These are phyloP conservation scores for Ploceus nigricollis DNA, from an alignment of 2,113 vertebrate species.

Conservation along the genomic window DNA sequence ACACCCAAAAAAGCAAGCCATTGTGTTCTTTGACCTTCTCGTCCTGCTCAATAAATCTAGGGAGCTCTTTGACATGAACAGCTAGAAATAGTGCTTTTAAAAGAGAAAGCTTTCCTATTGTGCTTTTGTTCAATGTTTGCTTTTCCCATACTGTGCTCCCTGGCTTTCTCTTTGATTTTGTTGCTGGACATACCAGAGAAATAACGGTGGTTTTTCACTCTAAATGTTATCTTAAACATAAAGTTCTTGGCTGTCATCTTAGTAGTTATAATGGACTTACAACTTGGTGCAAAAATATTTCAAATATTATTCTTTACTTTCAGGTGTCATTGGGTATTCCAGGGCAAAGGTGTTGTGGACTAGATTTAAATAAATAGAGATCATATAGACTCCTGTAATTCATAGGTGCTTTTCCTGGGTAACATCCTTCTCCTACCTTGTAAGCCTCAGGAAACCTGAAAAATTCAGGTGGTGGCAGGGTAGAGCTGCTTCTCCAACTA, in stretches of 20 bases:
- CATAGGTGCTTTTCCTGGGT: background rate
- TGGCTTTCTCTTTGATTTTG: background rate
- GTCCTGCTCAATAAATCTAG: background rate
- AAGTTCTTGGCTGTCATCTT: background rate
- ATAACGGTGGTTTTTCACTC: background rate
- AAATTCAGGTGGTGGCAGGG: background rate
- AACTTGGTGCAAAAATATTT: background rate
- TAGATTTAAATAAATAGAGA: background rate
- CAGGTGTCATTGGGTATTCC: background rate
- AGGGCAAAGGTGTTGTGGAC: background rate
- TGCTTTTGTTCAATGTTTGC: background rate
- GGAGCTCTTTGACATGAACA: background rate
- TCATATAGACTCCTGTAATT: background rate
- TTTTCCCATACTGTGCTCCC: background rate
- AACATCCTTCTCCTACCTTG: background rate
- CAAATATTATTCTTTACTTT: background rate
- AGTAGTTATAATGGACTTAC: background rate
- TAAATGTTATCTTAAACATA: background rate
- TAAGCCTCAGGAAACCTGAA: background rate
- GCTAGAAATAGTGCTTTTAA: background rate
- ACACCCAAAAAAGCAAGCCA: background rate
- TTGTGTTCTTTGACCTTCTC: conserved; percentile 29
- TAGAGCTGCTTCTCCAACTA: background rate
- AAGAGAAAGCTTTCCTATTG: background rate
- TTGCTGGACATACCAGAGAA: background rate